Base-by-base conservation (phyloP, 2,888 invertebrate genomes). In the Cephus spinipes region DNA sequence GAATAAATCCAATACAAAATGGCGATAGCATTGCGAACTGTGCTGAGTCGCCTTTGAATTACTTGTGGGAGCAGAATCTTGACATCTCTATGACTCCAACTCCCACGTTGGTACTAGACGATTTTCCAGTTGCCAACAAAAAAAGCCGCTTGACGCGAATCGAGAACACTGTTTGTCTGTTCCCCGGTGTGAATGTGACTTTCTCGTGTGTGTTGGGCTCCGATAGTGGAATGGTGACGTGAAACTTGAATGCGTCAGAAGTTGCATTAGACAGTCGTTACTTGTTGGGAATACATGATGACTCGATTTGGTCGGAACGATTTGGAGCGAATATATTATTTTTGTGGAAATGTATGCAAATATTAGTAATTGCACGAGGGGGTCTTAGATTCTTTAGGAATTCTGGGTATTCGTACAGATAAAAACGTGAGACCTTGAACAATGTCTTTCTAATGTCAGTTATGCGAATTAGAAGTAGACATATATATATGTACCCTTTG, bases 241-340 rank as follows among this genome's bases (percentile, higher is more conserved):
- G 23, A 23, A 40, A 40, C 40, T 40, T 40, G 23, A 40, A 40
- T 40, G 40, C 40, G 40, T 40, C 23, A 40, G 40, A 40, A 40
- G 40, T 40, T 40, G 40, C 40, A 40, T 40, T 40, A 40, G 40
- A 40, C 40, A 23, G 15, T 40, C 40, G 23, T 23, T 40, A 40
- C 6, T 40, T 23, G 15, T 23, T 40, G 6, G 40, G 23, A 40
- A 40, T 40, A 40, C 40, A 40, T 23, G 40, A 40, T 23, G 40
- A 23, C 6, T 40, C 40, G 6, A 9, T 23, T 23, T 40, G 40
- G 23, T 40, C 35, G 35, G 31, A 74, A 74, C 23, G 74, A 79
- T 68, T 76, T 68, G 23, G 40, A 75, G 69, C 31, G 75, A 68
- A 32, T 30, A 75, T 15, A n/a, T 75, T 31, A 55, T 69, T 11